phyloP scores from a whole-genome alignment of 2,113 vertebrate species.

The Acinonyx jubatus region DNA sequence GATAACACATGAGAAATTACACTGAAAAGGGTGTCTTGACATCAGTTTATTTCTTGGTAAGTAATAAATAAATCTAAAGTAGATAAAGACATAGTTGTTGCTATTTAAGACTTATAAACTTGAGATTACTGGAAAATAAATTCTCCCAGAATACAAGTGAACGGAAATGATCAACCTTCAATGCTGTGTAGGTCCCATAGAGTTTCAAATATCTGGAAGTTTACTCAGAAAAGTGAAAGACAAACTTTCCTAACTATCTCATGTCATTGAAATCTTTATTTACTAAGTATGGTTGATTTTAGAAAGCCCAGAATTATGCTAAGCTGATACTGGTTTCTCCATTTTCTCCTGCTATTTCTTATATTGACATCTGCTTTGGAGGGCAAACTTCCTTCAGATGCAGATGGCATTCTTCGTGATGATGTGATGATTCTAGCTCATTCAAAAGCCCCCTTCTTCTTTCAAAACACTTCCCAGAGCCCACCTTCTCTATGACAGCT shows the following conservation, averaged over 20 bases:
- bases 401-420: neutral
- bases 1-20: neutral
- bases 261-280: neutral
- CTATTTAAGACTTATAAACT: neutral
- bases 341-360: neutral
- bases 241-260: neutral
- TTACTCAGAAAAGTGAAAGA: neutral
- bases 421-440: neutral
- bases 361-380: neutral
- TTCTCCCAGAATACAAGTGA: neutral
- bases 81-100: conserved; percentile 36
- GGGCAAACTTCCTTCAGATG: neutral
- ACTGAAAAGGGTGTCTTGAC: neutral
- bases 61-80: conserved; percentile 19
- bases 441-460: neutral
- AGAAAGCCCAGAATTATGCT: neutral
- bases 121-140: neutral
- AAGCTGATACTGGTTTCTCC: neutral
- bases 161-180: neutral
- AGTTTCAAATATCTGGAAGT: neutral
- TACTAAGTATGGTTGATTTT: neutral
- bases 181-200: neutral
- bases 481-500: neutral
- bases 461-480: neutral
- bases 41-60: neutral